These are phyloP conservation scores for Eupeodes corollae DNA, from an alignment of 1,140 invertebrate species.

Conservation along the genomic window DNA sequence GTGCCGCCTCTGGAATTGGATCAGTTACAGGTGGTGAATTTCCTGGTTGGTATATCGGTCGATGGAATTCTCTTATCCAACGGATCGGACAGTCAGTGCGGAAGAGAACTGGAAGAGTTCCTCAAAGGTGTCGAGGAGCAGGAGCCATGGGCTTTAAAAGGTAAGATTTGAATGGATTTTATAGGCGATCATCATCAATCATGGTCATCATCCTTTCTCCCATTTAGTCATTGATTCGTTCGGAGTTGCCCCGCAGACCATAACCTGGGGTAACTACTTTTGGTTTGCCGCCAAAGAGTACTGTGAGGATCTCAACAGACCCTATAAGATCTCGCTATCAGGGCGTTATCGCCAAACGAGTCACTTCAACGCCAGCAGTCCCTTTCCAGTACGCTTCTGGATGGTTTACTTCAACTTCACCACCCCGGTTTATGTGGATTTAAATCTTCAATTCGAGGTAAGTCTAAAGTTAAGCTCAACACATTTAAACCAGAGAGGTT, in stretches of 20 bases:
- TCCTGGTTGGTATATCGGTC: constrained; percentile 9
- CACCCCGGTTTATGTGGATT: constrained; percentile 8
- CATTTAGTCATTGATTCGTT: constrained; percentile 9
- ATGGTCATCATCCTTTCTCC: neutral
- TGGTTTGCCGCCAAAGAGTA: constrained; percentile 8
- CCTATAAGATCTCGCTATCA: constrained; percentile 7
- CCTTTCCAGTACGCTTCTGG: constrained; percentile 5
- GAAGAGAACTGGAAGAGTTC: constrained; percentile 9
- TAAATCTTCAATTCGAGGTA: constrained; percentile 12
- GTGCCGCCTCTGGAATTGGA: neutral
- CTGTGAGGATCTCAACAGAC: constrained; percentile 9
- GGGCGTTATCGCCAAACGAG: neutral
- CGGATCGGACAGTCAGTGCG: constrained; percentile 4
- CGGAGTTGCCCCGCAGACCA: constrained; percentile 6
- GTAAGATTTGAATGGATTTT: neutral
- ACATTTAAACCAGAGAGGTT: too few species aligned
- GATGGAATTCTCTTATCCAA: constrained; percentile 3
- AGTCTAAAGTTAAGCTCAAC: neutral
- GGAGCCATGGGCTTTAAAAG: constrained; percentile 11
- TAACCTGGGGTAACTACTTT: constrained; percentile 11
- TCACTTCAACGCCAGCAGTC: constrained; percentile 8
- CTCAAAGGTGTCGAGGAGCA: constrained; percentile 5
- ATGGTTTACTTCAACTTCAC: constrained; percentile 9
- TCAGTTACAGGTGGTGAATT: constrained; percentile 8
- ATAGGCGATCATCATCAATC: neutral